Percentiles rank a stretch among this genome's conserved stretches.
Conservation (phyloP, 1,140 invertebrate genomes). For the Nephila pilipes region DNA sequence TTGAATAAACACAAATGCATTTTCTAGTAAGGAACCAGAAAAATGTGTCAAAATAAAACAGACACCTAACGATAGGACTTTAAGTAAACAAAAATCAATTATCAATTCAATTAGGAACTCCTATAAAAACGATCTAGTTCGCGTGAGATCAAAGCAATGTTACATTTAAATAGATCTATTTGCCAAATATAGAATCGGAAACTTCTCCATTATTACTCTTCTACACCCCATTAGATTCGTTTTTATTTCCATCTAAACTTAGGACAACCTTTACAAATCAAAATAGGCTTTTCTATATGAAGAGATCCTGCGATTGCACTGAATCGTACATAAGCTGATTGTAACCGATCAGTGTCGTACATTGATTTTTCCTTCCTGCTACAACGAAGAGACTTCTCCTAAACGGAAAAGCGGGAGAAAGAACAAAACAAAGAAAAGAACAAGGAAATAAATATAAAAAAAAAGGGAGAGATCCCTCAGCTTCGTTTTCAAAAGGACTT, state of each 20-base stretch:
- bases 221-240: not conserved
- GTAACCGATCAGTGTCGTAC: constrained; percentile 36
- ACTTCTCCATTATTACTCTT: not conserved
- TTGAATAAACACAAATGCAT: no score
- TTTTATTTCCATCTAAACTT: constrained; percentile 16
- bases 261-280: constrained; percentile 38
- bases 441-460: not conserved
- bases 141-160: not conserved
- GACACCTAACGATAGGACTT: no score
- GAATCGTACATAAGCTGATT: constrained; percentile 38
- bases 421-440: constrained; percentile 15
- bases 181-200: not conserved
- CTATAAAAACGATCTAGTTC: no score
- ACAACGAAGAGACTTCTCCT: not conserved
- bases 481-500: constrained; percentile 48
- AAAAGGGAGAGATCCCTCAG: constrained; percentile 10
- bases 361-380: constrained; percentile 44
- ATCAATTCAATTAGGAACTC: no score
- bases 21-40: no score
- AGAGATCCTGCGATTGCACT: not conserved
- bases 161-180: not conserved
- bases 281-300: not conserved
- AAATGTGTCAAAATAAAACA: no score
- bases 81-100: no score
- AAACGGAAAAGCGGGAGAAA: constrained; percentile 38